Evolutionary conservation across 2,888 invertebrate genomes (phyloP).

Genomic region (Rambutsinella grinnellia): DNA sequence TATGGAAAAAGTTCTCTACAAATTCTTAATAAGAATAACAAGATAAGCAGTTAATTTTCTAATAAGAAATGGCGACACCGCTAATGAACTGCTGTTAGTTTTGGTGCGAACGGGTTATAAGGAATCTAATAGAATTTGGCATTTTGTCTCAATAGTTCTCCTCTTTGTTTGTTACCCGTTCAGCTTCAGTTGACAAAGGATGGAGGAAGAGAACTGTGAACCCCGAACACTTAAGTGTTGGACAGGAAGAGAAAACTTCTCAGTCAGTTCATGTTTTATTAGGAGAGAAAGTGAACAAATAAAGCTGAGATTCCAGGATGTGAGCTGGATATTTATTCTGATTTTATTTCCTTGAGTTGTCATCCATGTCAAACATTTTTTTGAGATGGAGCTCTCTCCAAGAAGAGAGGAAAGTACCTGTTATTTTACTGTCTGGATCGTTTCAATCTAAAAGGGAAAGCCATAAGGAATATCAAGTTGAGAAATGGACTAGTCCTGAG

Average conservation of each 20-base stretch:
- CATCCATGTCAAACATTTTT: slow-evolving; percentile 55
- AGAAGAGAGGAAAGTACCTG: slow-evolving; percentile 14
- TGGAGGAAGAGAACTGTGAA: background rate
- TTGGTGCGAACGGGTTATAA: slow-evolving; percentile 12
- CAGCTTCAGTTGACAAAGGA: slow-evolving; percentile 44
- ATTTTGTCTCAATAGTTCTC: slow-evolving; percentile 6
- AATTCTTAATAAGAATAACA: too few relatives aligned
- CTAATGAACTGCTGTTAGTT: slow-evolving; percentile 23
- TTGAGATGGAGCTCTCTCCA: slow-evolving; percentile 6
- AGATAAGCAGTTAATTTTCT: too few relatives aligned
- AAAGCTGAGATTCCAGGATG: slow-evolving; percentile 46
- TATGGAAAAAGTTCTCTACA: too few relatives aligned
- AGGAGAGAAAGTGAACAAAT: slow-evolving; percentile 39
- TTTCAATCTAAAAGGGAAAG: slow-evolving; percentile 1
- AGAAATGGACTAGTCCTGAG: background rate
- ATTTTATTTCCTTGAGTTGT: slow-evolving; percentile 58
- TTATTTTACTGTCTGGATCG: slow-evolving; percentile 8
- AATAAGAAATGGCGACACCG: too few relatives aligned
- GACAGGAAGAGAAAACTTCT: slow-evolving; percentile 13
- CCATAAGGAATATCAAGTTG: slow-evolving; percentile 10
- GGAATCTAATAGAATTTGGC: slow-evolving; percentile 49
- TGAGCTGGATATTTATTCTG: slow-evolving; percentile 57
- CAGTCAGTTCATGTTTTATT: slow-evolving; percentile 44
- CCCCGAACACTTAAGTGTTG: slow-evolving; percentile 5
- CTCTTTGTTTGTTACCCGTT: slow-evolving; percentile 22